These are phyloP conservation scores for Tupiocoris notatus DNA, from an alignment of 2,888 invertebrate genomes.

Conservation along the genomic window DNA sequence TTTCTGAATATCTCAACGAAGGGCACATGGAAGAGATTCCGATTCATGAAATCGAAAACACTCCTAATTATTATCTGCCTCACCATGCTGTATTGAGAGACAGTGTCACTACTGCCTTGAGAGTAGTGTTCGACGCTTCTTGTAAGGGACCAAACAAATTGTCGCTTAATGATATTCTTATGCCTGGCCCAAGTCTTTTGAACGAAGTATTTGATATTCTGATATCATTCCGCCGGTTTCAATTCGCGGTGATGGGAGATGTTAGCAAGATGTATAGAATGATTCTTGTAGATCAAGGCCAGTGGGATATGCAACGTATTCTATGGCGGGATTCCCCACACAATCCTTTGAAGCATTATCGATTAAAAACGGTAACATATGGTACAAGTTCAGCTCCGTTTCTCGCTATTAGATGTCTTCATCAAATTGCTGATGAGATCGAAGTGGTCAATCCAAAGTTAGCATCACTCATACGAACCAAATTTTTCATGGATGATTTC, in stretches of 20 bases:
- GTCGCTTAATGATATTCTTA: too few species aligned
- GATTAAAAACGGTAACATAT: conserved; percentile 6
- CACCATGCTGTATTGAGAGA: too few species aligned
- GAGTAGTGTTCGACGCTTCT: too few species aligned
- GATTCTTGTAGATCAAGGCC: background rate
- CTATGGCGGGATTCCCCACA: conserved; percentile 9
- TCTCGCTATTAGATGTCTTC: conserved; percentile 8
- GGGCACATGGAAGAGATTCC: too few species aligned
- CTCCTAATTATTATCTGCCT: too few species aligned
- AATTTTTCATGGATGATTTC: conserved; percentile 5
- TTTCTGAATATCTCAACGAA: too few species aligned
- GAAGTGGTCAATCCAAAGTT: background rate
- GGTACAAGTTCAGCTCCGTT: background rate
- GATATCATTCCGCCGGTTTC: background rate
- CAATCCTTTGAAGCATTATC: background rate
- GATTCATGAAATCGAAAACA: too few species aligned
- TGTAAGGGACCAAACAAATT: too few species aligned
- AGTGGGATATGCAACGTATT: background rate
- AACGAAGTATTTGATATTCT: too few species aligned
- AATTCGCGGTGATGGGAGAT: conserved; percentile 2
- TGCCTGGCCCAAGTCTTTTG: too few species aligned
- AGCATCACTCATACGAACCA: background rate
- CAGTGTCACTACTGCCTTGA: too few species aligned
- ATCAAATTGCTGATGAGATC: background rate
- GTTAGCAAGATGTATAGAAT: conserved; percentile 19